These are phyloP conservation scores for Elmis aenea DNA, from an alignment of 2,888 invertebrate species.

Conservation along the genomic window DNA sequence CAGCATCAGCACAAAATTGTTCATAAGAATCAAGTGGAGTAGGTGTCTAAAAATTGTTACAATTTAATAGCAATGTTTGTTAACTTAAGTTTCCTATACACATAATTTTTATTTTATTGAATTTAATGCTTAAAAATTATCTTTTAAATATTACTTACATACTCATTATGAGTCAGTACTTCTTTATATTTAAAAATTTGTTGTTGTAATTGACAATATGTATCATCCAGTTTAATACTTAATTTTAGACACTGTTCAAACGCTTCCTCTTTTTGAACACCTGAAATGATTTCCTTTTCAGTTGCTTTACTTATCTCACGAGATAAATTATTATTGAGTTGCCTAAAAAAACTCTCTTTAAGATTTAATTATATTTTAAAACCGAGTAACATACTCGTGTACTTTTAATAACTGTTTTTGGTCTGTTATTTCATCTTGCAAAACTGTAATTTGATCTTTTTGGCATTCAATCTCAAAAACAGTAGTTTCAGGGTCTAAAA, in stretches of 20 bases:
- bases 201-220: constrained; percentile 26
- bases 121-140: not conserved
- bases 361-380: not conserved
- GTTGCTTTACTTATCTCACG: constrained; percentile 21
- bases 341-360: constrained; percentile 25
- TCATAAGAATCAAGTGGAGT: too few relatives aligned
- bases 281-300: constrained; percentile 25
- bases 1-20: too few relatives aligned
- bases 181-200: constrained; percentile 28
- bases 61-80: too few relatives aligned
- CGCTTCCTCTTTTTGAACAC: constrained; percentile 22
- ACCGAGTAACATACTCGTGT: constrained; percentile 1
- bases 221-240: constrained; percentile 27
- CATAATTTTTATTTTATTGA: too few relatives aligned
- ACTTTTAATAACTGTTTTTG: constrained; percentile 8
- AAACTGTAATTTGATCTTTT: constrained; percentile 28
- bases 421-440: constrained; percentile 4
- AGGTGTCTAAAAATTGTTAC: too few relatives aligned
- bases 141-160: constrained; percentile 12
- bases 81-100: too few relatives aligned
- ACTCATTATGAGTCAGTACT: constrained; percentile 26
- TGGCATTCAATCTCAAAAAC: constrained; percentile 28
- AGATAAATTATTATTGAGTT: constrained; percentile 22
- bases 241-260: constrained; percentile 27
- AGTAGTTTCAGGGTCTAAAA: constrained; percentile 31